A percentile compares a stretch with the other conserved stretches of the same genome.
Evolutionary conservation across 2,888 invertebrate species (phyloP).

Genomic region (Idaea dimidiata): DNA sequence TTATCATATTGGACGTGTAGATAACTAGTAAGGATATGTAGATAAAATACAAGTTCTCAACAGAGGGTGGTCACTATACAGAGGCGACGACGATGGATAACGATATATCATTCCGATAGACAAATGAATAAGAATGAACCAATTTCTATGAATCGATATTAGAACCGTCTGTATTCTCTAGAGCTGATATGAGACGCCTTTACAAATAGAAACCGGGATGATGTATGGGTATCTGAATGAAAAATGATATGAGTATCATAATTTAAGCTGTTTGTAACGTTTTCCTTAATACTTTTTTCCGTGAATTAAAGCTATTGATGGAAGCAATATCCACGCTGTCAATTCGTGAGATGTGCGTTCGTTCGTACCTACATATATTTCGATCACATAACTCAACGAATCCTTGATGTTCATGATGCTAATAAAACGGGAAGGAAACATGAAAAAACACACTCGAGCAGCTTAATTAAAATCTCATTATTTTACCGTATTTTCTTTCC

Average conservation of each 20-base stretch:
- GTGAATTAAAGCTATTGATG: background rate
- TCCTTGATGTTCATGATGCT: background rate
- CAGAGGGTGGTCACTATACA: constrained; percentile 13
- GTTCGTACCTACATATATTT: background rate
- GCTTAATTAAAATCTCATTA: constrained; percentile 1
- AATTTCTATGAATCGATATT: constrained; percentile 22
- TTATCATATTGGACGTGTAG: no score
- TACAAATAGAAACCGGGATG: background rate
- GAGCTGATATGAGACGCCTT: background rate
- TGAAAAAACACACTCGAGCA: background rate
- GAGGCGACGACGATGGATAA: constrained; percentile 12
- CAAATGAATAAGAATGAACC: constrained; percentile 23
- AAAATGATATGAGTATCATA: constrained; percentile 1
- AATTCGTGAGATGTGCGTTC: background rate
- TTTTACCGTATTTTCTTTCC: background rate
- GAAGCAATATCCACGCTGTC: background rate
- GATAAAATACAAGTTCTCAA: background rate
- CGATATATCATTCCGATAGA: constrained; percentile 25
- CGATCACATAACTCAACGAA: background rate
- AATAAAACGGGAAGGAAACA: background rate
- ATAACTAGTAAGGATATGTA: no score
- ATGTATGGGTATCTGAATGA: constrained; percentile 3
- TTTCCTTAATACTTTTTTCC: constrained; percentile 1
- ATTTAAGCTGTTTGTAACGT: constrained; percentile 2
- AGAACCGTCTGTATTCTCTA: constrained; percentile 8